These are phyloP conservation scores for Artemia franciscana DNA, from an alignment of 1,140 invertebrate genomes.

Conservation along the genomic window DNA sequence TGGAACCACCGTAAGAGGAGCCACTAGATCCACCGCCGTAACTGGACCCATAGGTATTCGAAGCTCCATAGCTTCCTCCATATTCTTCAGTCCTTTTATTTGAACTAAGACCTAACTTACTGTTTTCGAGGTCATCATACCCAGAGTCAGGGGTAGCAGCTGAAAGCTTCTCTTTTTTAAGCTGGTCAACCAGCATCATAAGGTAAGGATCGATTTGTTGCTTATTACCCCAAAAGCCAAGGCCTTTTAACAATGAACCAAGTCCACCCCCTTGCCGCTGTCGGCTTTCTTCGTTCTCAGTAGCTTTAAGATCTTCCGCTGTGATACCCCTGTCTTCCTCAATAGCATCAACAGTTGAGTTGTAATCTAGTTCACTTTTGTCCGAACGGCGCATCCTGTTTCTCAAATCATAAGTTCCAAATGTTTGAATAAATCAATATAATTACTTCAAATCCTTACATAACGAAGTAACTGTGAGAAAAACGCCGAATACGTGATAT, in stretches of 20 bases:
- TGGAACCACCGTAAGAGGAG: background rate
- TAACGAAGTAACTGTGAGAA: too few relatives aligned
- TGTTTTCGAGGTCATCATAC: background rate
- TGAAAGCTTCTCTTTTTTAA: background rate
- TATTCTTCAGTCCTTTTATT: background rate
- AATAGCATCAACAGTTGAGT: background rate
- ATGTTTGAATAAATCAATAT: too few relatives aligned
- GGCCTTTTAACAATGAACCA: background rate
- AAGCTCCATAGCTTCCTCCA: background rate
- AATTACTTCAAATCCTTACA: too few relatives aligned
- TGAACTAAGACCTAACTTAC: background rate
- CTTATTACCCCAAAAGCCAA: background rate
- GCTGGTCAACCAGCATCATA: background rate
- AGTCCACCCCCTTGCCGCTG: background rate
- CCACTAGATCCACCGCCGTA: slow-evolving; percentile 1
- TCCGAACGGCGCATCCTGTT: background rate
- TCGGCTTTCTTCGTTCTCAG: too few relatives aligned
- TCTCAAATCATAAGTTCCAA: background rate
- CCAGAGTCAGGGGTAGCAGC: background rate
- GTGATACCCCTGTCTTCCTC: background rate
- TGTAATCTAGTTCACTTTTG: background rate
- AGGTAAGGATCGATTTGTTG: background rate
- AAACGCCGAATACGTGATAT: too few relatives aligned
- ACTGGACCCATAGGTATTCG: background rate
- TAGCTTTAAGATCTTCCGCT: too few relatives aligned